Evolutionary conservation across 1,140 invertebrate species (phyloP), one percentile per base, ranked within the genome.

Genomic region (Sminthurides bifidus): DNA sequence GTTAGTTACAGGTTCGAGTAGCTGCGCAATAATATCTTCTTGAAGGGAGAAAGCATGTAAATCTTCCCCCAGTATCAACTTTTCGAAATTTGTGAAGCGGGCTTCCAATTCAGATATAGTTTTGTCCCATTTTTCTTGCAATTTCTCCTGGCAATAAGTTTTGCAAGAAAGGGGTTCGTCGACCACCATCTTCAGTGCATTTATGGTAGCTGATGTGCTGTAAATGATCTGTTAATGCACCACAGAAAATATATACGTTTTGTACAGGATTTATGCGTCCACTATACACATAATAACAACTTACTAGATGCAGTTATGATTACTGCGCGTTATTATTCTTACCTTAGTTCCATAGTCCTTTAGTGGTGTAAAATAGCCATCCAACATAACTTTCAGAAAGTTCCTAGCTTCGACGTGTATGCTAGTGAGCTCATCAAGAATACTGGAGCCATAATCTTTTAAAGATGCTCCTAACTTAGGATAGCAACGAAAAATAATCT

Each of bases 331-430:
- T n/a, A 43, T 10, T 12, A 37, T 10, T 14, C 12, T 48, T 48
- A 48, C 45, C 45, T 23, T 48, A 6, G 6, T 12, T 21, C 45
- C 45, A 26, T 48, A 19, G 6, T 26, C 10, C 23, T n/a, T 14
- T 8, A 48, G 8, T 27, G 21, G 4, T 24, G 23, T 27, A 26
- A 26, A 48, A 38, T 55, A 24, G 24, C 45, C 54, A 2, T 37
- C 31, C 1, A 46, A 23, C 19, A 55, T 37, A n/a, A 30, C 23
- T 1, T n/a, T 17, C 3, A 55, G 21, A 10, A 44, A 24, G 21
- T 55, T 27, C 29, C 53, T 21, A 5, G 41, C 53, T 27, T 55
- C 26, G 4, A 55, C 31, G 26, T 55, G 53, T 8, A 55, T 23
- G 5, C 30, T 44, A 4, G 48, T 46, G 21, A 55, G 43, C 5